Conservation (phyloP, 2,113 vertebrate genomes). For the Oryzias curvinotus region DNA sequence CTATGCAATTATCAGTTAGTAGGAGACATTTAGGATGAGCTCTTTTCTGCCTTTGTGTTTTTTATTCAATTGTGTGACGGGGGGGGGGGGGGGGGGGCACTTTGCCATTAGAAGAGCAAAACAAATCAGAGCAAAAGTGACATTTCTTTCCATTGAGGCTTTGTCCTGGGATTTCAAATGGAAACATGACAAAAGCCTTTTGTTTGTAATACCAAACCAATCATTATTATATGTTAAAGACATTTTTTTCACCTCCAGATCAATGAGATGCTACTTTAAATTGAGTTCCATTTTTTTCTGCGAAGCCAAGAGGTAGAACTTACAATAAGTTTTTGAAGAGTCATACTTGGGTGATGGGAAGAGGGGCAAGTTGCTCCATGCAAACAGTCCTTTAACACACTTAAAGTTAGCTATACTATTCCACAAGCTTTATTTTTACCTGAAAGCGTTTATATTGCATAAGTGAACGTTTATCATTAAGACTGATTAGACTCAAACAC, state of each 20-base stretch:
- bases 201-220: conserved; percentile 1
- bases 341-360: conserved; percentile 33
- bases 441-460: conserved; percentile 22
- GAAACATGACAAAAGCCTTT: conserved; percentile 9
- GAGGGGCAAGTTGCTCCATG: conserved; percentile 13
- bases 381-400: conserved; percentile 12
- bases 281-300: conserved; percentile 18
- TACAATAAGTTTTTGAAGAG: conserved; percentile 57
- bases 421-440: neutral
- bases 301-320: conserved; percentile 39
- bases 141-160: conserved; percentile 40
- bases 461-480: conserved; percentile 23
- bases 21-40: conserved; percentile 32
- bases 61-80: conserved; percentile 44
- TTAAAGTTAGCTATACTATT: conserved; percentile 2
- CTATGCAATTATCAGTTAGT: conserved; percentile 38
- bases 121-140: conserved; percentile 43
- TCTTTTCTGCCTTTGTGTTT: conserved; percentile 40
- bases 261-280: conserved; percentile 13
- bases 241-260: conserved; percentile 27
- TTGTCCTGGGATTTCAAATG: conserved; percentile 7
- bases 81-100: conserved; percentile 36
- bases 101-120: conserved; percentile 28
- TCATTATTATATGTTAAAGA: conserved; percentile 5
- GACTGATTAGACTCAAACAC: conserved; percentile 12